These are phyloP conservation scores for Rissa tridactyla DNA, from an alignment of 2,113 vertebrate species.

Conservation along the genomic window DNA sequence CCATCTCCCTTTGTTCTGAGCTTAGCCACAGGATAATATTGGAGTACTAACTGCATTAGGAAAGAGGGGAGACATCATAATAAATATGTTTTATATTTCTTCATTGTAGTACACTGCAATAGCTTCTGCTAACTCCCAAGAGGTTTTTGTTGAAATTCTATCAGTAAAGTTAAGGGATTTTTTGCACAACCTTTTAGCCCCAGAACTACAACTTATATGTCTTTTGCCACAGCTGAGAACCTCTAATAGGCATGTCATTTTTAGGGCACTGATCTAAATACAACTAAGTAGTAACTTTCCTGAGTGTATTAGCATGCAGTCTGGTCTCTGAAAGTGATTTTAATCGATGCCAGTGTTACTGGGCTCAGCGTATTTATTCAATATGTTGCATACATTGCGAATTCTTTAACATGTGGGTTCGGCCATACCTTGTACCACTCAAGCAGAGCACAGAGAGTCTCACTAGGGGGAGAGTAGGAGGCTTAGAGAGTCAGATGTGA, in stretches of 20 bases:
- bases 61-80: not conserved
- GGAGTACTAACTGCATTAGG: not conserved
- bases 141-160: not conserved
- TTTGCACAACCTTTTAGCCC: not conserved
- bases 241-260: not conserved
- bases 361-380: not conserved
- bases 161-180: not conserved
- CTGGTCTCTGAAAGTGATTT: not conserved
- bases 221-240: not conserved
- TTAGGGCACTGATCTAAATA: not conserved
- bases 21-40: rapidly evolving
- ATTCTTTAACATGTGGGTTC: not conserved
- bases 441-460: not conserved
- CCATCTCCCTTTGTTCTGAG: not conserved
- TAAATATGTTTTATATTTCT: not conserved
- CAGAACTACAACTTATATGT: not conserved
- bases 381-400: rapidly evolving
- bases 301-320: not conserved
- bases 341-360: not conserved
- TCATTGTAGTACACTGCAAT: not conserved
- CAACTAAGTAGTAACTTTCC: not conserved
- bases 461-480: not conserved
- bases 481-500: not conserved
- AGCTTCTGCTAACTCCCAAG: not conserved
- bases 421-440: not conserved